Evolutionary conservation across 2,888 invertebrate genomes (phyloP).

Genomic region (Clitarchus hookeri): DNA sequence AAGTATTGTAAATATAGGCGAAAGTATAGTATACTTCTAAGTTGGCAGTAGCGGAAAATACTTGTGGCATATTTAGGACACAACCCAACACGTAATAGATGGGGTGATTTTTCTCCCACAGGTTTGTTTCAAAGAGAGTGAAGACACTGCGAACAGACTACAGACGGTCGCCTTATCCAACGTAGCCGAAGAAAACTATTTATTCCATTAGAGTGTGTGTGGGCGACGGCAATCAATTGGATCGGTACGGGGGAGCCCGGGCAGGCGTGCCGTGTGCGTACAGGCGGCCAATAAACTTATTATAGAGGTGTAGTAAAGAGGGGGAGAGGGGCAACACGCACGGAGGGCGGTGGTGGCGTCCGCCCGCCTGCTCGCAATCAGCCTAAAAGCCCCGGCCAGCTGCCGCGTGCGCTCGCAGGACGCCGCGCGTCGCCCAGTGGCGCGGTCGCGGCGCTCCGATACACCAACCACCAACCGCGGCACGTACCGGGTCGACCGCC

Average conservation of each 20-base stretch:
- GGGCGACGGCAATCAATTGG: background rate
- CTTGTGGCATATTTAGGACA: no score
- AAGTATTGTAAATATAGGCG: no score
- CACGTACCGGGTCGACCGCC: background rate
- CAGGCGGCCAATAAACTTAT: background rate
- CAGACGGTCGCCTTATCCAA: background rate
- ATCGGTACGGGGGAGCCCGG: background rate
- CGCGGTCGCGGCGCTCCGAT: no score
- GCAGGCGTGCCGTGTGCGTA: background rate
- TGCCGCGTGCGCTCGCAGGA: background rate
- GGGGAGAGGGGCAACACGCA: background rate
- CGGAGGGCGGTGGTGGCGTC: background rate
- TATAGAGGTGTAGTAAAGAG: background rate
- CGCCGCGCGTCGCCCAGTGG: background rate
- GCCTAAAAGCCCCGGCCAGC: background rate
- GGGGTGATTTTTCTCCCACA: no score
- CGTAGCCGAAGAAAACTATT: background rate
- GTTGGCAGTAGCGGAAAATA: no score
- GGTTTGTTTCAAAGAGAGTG: no score
- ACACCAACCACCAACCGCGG: background rate
- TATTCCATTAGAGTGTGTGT: background rate
- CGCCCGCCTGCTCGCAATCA: background rate
- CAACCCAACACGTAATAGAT: no score
- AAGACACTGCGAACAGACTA: no score
- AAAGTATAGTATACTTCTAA: no score